Evolutionary conservation across 2,113 vertebrate species (phyloP).

Genomic region (Marmota monax): DNA sequence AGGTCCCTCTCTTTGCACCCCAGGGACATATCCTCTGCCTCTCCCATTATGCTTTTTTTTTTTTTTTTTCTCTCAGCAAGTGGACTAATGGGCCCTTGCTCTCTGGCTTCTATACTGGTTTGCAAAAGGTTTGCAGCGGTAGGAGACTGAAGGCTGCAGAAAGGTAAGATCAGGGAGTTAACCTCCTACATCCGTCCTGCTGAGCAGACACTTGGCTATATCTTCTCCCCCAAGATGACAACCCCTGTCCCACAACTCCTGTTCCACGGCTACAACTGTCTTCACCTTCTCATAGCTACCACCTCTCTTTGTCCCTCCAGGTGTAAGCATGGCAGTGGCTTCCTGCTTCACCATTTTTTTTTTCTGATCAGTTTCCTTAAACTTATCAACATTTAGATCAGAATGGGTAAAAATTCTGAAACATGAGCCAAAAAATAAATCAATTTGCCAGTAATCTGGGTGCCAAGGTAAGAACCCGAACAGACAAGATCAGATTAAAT

Average conservation of each 20-base stretch:
- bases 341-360: background rate
- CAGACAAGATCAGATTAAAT: background rate
- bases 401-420: background rate
- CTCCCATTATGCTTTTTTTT: background rate
- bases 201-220: background rate
- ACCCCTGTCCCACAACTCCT: background rate
- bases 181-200: fast-evolving
- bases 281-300: background rate
- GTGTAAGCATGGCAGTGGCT: background rate
- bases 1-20: background rate
- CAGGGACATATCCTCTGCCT: background rate
- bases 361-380: background rate
- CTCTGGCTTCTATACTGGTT: background rate
- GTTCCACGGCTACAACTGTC: background rate
- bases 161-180: background rate
- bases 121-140: background rate
- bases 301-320: background rate
- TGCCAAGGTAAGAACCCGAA: background rate
- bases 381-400: background rate
- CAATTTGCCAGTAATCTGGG: background rate
- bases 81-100: background rate
- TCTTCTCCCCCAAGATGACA: background rate
- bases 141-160: background rate
- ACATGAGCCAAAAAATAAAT: background rate
- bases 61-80: background rate